phyloP scores from a whole-genome alignment of 2,797 vertebrate genomes.

The Macropodus opercularis region DNA sequence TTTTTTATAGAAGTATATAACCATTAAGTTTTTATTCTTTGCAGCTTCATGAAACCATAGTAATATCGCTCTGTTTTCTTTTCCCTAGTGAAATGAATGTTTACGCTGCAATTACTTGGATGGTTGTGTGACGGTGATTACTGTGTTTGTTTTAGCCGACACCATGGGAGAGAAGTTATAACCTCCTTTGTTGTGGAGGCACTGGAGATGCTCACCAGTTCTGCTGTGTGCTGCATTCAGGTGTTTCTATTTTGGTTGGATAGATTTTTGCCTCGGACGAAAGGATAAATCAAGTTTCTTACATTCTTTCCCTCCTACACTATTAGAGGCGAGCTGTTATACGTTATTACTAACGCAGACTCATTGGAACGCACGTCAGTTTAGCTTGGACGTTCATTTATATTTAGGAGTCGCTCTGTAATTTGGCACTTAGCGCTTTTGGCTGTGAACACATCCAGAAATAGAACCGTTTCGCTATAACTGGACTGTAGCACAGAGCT shows the following conservation, averaged over 20 bases:
- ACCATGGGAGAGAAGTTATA: slow-evolving; percentile 55
- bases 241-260: slow-evolving; percentile 69
- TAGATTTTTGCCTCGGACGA: slow-evolving; percentile 41
- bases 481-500: slow-evolving; percentile 41
- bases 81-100: slow-evolving; percentile 71
- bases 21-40: slow-evolving; percentile 25
- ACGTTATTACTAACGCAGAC: slow-evolving; percentile 44
- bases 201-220: slow-evolving; percentile 60
- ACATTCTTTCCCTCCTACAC: slow-evolving; percentile 50
- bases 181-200: slow-evolving; percentile 53
- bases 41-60: slow-evolving; percentile 68
- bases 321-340: slow-evolving; percentile 51
- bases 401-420: slow-evolving; percentile 52
- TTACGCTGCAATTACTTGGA: slow-evolving; percentile 74
- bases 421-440: slow-evolving; percentile 46
- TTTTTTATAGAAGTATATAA: slow-evolving; percentile 8
- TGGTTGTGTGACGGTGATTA: slow-evolving; percentile 62
- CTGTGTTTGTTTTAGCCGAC: slow-evolving; percentile 74
- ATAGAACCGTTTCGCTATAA: slow-evolving; percentile 47
- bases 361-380: slow-evolving; percentile 44
- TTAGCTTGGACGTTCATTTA: slow-evolving; percentile 47
- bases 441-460: slow-evolving; percentile 44
- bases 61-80: slow-evolving; percentile 68
- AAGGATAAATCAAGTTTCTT: slow-evolving; percentile 56
- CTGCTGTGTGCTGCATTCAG: slow-evolving; percentile 49